These are phyloP conservation scores for Pristionchus maxplancki DNA, from an alignment of 2,888 invertebrate species.

Conservation along the genomic window DNA sequence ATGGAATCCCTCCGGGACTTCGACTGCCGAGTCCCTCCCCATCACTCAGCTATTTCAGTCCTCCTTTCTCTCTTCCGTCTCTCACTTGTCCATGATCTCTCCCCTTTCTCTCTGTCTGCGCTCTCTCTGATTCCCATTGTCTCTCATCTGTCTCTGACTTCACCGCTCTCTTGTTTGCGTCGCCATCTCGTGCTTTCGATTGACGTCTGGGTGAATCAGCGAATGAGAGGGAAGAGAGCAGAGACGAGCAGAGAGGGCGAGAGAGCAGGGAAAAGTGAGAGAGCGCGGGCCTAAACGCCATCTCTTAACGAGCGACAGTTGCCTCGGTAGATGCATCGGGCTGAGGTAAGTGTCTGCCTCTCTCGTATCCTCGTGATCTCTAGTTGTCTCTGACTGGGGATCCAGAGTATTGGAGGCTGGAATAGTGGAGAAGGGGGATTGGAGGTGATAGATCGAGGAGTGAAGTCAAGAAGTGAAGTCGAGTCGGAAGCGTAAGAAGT, in stretches of 20 bases:
- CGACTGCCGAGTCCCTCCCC: neutral
- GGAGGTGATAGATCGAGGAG: constrained; percentile 7
- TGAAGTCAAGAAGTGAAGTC: neutral
- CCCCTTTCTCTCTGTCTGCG: neutral
- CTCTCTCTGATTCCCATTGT: neutral
- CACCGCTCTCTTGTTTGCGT: neutral
- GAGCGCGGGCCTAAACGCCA: neutral
- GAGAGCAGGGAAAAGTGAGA: neutral
- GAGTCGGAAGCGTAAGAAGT: constrained; percentile 31
- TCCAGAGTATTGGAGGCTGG: neutral
- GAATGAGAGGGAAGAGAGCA: neutral
- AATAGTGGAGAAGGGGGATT: neutral
- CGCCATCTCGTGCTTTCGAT: neutral
- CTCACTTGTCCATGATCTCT: neutral
- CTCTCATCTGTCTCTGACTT: neutral
- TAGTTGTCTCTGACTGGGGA: no score
- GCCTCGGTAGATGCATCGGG: no score
- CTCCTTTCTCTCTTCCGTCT: neutral
- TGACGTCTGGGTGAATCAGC: constrained; percentile 13
- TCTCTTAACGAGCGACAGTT: constrained; percentile 11
- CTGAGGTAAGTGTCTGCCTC: no score
- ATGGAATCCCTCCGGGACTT: neutral
- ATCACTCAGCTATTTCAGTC: neutral
- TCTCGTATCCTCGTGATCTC: no score
- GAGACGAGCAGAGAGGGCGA: neutral